Base-by-base conservation (phyloP, 2,888 invertebrate genomes). In the Sinopyrophorus schimmeli region DNA sequence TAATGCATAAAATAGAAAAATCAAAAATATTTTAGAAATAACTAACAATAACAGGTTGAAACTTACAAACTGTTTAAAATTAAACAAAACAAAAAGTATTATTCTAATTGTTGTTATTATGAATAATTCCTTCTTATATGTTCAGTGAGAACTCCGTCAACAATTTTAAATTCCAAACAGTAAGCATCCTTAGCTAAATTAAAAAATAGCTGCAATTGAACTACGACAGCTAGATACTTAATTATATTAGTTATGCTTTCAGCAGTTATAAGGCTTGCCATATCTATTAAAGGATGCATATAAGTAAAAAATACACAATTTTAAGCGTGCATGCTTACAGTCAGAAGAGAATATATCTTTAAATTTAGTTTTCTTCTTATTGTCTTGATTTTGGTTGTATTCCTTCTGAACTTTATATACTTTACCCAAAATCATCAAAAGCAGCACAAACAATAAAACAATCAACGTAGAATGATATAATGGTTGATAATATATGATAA, bases 331-430 rank as follows among this genome's bases (percentile, higher is more conserved):
- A 52, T 60, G 81, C 83, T 86, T 86, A 80, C 87, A 85, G 81
- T 88, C 87, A 75, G 87, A 83, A 74, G 87, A 84, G 80, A 88
- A 87, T 79, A 87, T 85, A 80, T 88, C 87, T 82, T 87, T 87
- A 77, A 89, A 83, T 83, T 87, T 87, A 76, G 84, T 84, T 80
- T 86, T 86, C 81, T 86, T 85, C 81, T 86, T 86, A 74, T 83
- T 83, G 53, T 72, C 70, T 58, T 59, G 62, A 53, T 59, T 63
- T 57, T 66, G 65, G 60, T 64, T 65, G 52, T 63, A 63, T 77
- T 86, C 85, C 77, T 86, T 85, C 76, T 84, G 85, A 77, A 82
- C 81, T 78, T 85, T 84, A 81, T 82, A 84, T 77, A 83, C 84
- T 84, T 82, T 79, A 78, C 80, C 78, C 77, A 78, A 78, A 77